Evolutionary conservation across 2,888 invertebrate genomes (phyloP).

Genomic region (Drosophila leonis): DNA sequence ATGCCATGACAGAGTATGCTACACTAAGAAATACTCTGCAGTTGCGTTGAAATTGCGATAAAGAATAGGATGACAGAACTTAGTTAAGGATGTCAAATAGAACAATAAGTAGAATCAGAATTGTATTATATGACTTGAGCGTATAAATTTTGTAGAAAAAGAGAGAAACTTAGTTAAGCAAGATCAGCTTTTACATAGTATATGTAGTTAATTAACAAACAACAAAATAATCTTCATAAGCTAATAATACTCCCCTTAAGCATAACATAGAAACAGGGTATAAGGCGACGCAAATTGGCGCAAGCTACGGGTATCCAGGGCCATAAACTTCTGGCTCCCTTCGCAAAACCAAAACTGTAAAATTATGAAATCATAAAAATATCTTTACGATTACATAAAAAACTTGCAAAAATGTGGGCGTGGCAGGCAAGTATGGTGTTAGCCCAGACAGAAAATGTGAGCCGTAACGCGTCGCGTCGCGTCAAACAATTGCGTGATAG

Average conservation of each 20-base stretch:
- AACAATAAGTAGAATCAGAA: too few relatives aligned
- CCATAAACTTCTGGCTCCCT: slow-evolving; percentile 63
- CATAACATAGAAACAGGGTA: slow-evolving; percentile 15
- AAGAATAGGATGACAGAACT: not conserved
- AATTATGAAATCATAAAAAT: slow-evolving; percentile 83
- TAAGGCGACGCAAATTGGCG: slow-evolving; percentile 50
- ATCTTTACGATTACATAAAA: slow-evolving; percentile 79
- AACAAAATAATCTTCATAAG: not conserved
- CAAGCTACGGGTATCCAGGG: slow-evolving; percentile 31
- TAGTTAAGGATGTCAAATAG: not conserved
- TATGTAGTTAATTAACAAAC: too few relatives aligned
- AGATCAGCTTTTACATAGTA: not conserved
- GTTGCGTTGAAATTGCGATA: not conserved
- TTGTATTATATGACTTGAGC: too few relatives aligned
- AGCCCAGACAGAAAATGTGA: slow-evolving; percentile 26
- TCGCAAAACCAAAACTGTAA: slow-evolving; percentile 68
- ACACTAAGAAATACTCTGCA: slow-evolving; percentile 4
- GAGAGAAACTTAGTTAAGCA: not conserved
- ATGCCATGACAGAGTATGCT: not conserved
- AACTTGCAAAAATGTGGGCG: slow-evolving; percentile 67
- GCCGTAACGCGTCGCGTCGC: slow-evolving; percentile 13
- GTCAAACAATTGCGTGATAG: slow-evolving; percentile 73
- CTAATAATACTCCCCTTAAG: not conserved
- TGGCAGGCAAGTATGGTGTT: slow-evolving; percentile 33
- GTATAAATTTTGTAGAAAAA: not conserved